Conservation (phyloP, 2,113 vertebrate species). For the Cochlearius cochlearius region DNA sequence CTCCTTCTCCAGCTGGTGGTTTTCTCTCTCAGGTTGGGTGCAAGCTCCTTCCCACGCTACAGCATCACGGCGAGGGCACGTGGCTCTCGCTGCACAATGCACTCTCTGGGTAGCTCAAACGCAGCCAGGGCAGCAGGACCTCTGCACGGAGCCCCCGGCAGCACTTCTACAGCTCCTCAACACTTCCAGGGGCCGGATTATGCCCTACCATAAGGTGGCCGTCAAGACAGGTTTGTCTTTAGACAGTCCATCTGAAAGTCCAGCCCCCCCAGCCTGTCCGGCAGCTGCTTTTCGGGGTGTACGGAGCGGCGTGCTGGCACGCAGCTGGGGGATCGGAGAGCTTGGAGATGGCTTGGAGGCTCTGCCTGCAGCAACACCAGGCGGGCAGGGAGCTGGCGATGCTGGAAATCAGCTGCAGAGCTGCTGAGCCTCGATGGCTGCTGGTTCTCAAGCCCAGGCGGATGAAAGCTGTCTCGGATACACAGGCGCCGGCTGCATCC, state of each 20-base stretch:
- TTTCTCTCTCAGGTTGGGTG: rapidly evolving
- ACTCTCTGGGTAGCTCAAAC: not conserved
- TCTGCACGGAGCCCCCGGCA: not conserved
- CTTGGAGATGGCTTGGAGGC: not conserved
- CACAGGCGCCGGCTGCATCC: not conserved
- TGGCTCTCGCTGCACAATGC: not conserved
- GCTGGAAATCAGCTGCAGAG: not conserved
- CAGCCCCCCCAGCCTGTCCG: not conserved
- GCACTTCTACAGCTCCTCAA: not conserved
- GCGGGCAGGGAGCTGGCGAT: not conserved
- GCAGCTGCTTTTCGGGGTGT: rapidly evolving
- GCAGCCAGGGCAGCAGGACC: not conserved
- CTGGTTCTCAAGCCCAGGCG: not conserved
- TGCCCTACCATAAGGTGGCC: not conserved
- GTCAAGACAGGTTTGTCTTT: not conserved
- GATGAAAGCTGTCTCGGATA: not conserved
- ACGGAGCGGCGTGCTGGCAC: rapidly evolving
- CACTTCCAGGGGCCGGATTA: rapidly evolving
- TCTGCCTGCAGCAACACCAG: not conserved
- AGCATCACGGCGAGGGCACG: not conserved
- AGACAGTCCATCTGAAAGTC: not conserved
- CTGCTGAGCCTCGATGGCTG: not conserved
- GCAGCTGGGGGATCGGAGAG: not conserved
- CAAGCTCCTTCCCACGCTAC: not conserved
- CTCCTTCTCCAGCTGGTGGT: not conserved